Evolutionary conservation across 2,888 invertebrate species (phyloP), one percentile per base, ranked within the genome.

Genomic region (Hypselothyrea guttata): DNA sequence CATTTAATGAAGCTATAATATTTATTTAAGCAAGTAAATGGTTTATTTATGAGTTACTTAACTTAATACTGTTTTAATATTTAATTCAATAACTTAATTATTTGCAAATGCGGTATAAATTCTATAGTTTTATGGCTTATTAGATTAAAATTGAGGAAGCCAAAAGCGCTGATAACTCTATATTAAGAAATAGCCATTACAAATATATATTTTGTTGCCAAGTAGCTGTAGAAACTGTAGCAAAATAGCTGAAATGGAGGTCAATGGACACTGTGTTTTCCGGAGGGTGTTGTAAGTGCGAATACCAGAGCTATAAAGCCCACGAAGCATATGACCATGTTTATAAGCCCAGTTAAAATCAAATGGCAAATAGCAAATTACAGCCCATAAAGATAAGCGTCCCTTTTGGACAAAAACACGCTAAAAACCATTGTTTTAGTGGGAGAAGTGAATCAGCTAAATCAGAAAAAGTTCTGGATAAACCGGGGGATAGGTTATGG

Each of bases 401-500:
- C 38, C 4, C 15, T 38, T 35, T 37, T 11, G 35, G 35, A 16
- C 9, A n/a, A 37, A 42, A 27, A 49, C 15, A 47, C 45, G 37
- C 40, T 37, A 46, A 22, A 42, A n/a, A 27, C n/a, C 9, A 2
- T 2, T 5, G 5, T 2, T 4, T 22, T 13, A 7, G 40, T 40
- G 13, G n/a, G 7, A 8, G 5, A 11, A 3, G 13, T 63, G 64
- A 63, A 4, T 49, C 49, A 33, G n/a, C 13, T 11, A n/a, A 13
- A 9, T 16, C 13, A 33, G 22, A 34, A 22, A 41, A 30, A 34
- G 7, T 13, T 11, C 7, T 34, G 41, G 41, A 27, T 22, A 15
- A 40, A 12, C 15, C 31, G 30, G 52, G 55, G 71, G 41, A 60
- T 71, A 77, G 76, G 82, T 78, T 75, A 78, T 71, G 76, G 82